Evolutionary conservation across 1,140 invertebrate genomes (phyloP), one percentile per base, ranked within the genome.

Genomic region (Bombus consobrinus): DNA sequence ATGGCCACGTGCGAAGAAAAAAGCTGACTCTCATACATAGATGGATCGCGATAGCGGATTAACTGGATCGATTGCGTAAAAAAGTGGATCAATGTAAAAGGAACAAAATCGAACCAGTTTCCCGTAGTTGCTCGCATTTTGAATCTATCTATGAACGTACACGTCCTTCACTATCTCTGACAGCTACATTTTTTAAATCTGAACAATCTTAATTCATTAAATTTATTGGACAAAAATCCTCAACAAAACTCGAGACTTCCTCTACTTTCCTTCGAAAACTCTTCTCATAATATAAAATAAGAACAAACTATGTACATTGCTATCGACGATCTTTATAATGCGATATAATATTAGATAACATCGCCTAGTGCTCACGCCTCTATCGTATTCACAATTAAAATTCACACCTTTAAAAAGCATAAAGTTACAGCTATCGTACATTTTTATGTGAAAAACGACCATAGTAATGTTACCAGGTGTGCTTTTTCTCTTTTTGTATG

Each of bases 21-120:
- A 79, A 84, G n/a, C 77, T 12, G 28, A 34, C 41, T 71, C 82
- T 15, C n/a, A n/a, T 79, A 71, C 66, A 8, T 79, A 79, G 82
- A 79, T 84, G 53, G 34, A n/a, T 57, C 53, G 25, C 39, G 82
- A 84, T 84, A 84, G 75, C 77, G 82, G 76, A 84, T 84, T 79
- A 79, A 84, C 82, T 84, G 82, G 82, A 84, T 84, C 66, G 82
- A 84, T 79, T 79, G 75, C 53, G 59, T 84, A 79, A 84, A 84
- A 84, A 84, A 18, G 75, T 62, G 53, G 39, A 77, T 83, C 73
- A 57, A 41, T 74, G 76, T 79, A 79, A 84, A 84, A 84, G 75
- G 66, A 84, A 84, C 43, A 43, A 84, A 79, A 79, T 79, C 82
- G 39, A 84, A 84, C 82, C 82, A 84, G 82, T 84, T 84, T 59